A percentile compares a stretch with the other conserved stretches of the same genome.
These are phyloP conservation scores for Patiria pectinifera DNA, from an alignment of 53 echinoderm and acorn worm species.

Conservation along the genomic window DNA sequence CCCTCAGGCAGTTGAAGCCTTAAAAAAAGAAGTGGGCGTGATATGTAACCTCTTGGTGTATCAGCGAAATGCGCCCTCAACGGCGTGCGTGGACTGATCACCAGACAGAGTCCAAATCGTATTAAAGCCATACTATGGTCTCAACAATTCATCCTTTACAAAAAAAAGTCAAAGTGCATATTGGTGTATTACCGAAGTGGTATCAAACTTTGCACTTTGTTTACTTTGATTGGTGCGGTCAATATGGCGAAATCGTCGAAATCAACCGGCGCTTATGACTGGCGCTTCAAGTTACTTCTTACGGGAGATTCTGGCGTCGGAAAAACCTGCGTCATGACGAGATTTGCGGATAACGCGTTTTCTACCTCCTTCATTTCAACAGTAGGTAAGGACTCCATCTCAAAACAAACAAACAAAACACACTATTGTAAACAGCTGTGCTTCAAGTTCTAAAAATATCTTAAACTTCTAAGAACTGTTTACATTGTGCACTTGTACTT, in stretches of 20 bases:
- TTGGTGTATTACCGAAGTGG: not conserved
- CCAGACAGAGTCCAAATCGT: not conserved
- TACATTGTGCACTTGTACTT: not conserved
- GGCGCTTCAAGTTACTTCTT: constrained; percentile 63
- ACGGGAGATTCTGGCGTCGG: constrained; percentile 86
- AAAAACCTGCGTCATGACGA: constrained; percentile 78
- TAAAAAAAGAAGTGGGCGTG: too few relatives aligned
- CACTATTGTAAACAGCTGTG: too few relatives aligned
- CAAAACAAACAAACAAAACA: not conserved
- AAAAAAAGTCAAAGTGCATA: not conserved
- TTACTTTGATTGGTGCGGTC: not conserved
- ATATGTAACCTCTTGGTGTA: not conserved
- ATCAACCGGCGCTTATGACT: constrained; percentile 4
- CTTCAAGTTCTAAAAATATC: too few relatives aligned
- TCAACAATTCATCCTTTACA: too few relatives aligned
- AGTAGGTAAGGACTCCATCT: constrained; percentile 71
- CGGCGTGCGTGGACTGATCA: not conserved
- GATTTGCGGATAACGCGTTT: constrained; percentile 74
- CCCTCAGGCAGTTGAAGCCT: too few relatives aligned
- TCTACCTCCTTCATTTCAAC: constrained; percentile 77
- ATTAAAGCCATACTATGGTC: not conserved
- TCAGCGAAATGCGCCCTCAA: not conserved
- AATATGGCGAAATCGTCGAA: not conserved
- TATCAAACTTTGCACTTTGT: not conserved
- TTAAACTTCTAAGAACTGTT: not conserved